phyloP scores from a whole-genome alignment of 2,113 vertebrate species.

The Rhinichthys klamathensis region DNA sequence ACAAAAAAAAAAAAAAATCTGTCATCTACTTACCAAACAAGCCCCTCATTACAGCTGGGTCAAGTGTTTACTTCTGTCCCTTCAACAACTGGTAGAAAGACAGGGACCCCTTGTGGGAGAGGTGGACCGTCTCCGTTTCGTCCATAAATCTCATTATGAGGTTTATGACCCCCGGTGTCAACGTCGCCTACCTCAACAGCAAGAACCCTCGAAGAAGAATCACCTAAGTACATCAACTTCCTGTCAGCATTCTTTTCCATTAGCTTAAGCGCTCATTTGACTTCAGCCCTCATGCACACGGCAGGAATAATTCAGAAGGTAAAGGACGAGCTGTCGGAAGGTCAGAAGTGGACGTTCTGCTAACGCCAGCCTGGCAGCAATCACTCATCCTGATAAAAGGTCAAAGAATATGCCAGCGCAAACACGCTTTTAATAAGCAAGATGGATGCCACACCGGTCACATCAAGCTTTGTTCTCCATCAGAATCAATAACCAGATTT shows the following conservation, averaged over 20 bases:
- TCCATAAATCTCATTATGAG: slow-evolving; percentile 64
- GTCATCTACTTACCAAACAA: slow-evolving; percentile 40
- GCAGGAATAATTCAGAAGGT: slow-evolving; percentile 44
- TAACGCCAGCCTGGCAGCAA: slow-evolving; percentile 36
- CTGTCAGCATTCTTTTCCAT: slow-evolving; percentile 52
- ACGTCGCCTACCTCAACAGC: slow-evolving; percentile 42
- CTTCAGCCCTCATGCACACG: slow-evolving; percentile 8
- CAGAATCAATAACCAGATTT: slow-evolving; percentile 42
- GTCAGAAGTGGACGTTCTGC: slow-evolving; percentile 36
- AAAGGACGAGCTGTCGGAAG: slow-evolving; percentile 39
- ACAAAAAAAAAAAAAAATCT: background rate
- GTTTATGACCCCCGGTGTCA: slow-evolving; percentile 46
- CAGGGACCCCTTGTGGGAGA: slow-evolving; percentile 23
- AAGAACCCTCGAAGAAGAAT: slow-evolving; percentile 46
- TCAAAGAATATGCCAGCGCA: slow-evolving; percentile 32
- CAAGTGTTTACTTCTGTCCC: slow-evolving; percentile 39
- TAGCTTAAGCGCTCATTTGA: slow-evolving; percentile 50
- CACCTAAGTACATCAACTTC: slow-evolving; percentile 31
- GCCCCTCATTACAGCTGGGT: slow-evolving; percentile 56
- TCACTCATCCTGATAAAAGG: slow-evolving; percentile 44
- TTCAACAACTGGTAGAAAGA: slow-evolving; percentile 39
- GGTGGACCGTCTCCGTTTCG: slow-evolving; percentile 21
- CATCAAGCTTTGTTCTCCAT: slow-evolving; percentile 34
- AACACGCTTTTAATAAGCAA: slow-evolving; percentile 41
- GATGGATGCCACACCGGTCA: slow-evolving; percentile 31